Evolutionary conservation across 2,797 vertebrate species (phyloP), one percentile per base, ranked within the genome.

Genomic region (Thaleichthys pacificus): DNA sequence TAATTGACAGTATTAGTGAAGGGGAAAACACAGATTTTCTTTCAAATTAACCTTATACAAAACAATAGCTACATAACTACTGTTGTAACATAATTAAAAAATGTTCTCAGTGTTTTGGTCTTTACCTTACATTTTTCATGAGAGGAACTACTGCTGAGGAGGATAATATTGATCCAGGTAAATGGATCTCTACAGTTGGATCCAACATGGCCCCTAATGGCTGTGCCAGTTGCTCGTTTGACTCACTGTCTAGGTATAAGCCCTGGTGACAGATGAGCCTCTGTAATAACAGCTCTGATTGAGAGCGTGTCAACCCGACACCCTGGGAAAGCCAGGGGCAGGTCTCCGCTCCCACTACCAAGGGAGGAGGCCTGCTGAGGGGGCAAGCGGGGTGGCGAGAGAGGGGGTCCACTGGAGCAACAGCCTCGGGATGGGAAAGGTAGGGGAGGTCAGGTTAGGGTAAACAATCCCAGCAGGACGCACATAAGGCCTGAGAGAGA

Each of bases 131-230:
- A 54, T 78, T 38, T 79, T 82, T 85, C 58, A 32, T 49, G 69
- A 80, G 61, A 72, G 30, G 61, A 78, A 19, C 54, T 61, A 19
- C 76, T 51, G 73, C 82, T 85, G 85, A 17, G 73, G 42, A 49
- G 74, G 85, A 90, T 81, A 90, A 90, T 90, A 89, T 90, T 91
- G 85, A 87, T 84, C 49, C 69, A 85, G 82, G 86, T 85, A 88
- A 89, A 70, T 5, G 21, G 77, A 92, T 87, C 83, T 77, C 35
- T 64, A 65, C n/a, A 69, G 77, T 75, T 3, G 71, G 69, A 51
- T 74, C 73, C 76, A 68, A 78, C 79, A 70, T n/a, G 84, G 78
- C 14, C 84, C 85, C 81, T 84, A 2, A 1, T 67, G 60, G 72
- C 67, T 62, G 77, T 75, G 82, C 77, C 82, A 86, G 77, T 80